Conservation (phyloP, 2,797 vertebrate genomes). For the Chelidonichthys spinosus region DNA sequence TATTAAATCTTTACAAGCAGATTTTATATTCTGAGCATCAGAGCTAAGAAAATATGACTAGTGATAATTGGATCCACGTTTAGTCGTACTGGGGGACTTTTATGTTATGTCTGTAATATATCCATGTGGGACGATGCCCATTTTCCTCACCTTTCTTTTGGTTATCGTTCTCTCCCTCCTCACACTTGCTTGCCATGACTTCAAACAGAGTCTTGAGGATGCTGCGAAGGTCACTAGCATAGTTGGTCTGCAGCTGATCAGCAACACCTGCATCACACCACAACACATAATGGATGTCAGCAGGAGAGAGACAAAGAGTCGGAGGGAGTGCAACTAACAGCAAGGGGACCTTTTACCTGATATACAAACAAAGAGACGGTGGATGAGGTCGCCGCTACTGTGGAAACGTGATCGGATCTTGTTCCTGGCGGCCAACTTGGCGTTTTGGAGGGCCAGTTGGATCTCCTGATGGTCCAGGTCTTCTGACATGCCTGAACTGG, state of each 20-base stretch:
- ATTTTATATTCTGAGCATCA: no score
- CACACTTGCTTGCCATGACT: conserved; percentile 97
- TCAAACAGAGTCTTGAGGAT: conserved; percentile 98
- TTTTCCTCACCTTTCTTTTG: conserved; percentile 88
- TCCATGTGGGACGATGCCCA: background rate
- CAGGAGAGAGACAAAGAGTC: background rate
- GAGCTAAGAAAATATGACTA: no score
- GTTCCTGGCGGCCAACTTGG: conserved; percentile 88
- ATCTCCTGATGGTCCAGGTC: conserved; percentile 87
- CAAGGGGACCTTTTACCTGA: conserved; percentile 86
- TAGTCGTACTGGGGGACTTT: background rate
- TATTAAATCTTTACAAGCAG: background rate
- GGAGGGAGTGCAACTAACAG: background rate
- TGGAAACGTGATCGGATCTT: conserved; percentile 97
- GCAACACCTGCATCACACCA: conserved; percentile 88
- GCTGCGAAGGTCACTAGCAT: conserved; percentile 95
- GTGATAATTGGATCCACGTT: background rate
- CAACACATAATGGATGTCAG: conserved; percentile 14
- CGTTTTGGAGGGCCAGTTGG: conserved; percentile 86
- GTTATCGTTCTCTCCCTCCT: conserved; percentile 89
- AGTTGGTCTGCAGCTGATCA: conserved; percentile 98
- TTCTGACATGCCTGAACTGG: conserved; percentile 88
- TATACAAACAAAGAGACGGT: conserved; percentile 98
- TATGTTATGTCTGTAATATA: background rate
- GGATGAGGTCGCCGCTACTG: conserved; percentile 96